These are phyloP conservation scores for Eumaeus atala DNA, from an alignment of 1,140 invertebrate genomes.

Conservation along the genomic window DNA sequence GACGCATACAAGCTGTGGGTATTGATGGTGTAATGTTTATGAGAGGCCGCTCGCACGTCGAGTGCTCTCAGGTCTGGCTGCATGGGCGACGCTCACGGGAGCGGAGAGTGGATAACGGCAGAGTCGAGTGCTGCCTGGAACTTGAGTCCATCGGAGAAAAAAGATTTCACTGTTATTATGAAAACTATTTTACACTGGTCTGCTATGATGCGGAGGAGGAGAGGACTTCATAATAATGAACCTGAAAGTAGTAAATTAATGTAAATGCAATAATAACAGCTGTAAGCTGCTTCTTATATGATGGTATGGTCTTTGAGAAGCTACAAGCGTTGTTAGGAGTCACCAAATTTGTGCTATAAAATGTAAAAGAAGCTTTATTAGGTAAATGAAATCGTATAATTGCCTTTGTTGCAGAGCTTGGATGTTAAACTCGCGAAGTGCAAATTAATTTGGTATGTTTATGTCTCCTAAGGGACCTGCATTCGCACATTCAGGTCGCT, in stretches of 20 bases:
- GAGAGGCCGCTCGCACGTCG: neutral
- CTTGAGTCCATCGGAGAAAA: neutral
- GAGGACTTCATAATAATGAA: too few species aligned
- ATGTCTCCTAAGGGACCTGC: too few species aligned
- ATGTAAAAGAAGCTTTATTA: too few species aligned
- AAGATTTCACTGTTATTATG: neutral
- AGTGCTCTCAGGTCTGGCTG: neutral
- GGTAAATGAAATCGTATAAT: too few species aligned
- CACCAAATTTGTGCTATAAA: too few species aligned
- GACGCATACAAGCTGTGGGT: neutral
- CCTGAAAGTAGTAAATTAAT: neutral
- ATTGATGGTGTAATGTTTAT: neutral
- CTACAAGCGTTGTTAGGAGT: too few species aligned
- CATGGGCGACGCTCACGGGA: constrained; percentile 1
- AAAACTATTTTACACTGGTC: neutral
- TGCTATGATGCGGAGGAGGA: too few species aligned
- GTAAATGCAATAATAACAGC: neutral
- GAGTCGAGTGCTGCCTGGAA: neutral
- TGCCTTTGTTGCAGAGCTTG: too few species aligned
- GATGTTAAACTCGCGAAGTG: too few species aligned
- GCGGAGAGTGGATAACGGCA: neutral
- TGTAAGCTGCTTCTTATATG: neutral
- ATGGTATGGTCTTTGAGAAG: too few species aligned
- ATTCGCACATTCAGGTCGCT: too few species aligned
- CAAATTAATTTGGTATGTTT: too few species aligned